Evolutionary conservation across 2,888 invertebrate genomes (phyloP), one percentile per base, ranked within the genome.

Genomic region (Ennomos fuscantarius): DNA sequence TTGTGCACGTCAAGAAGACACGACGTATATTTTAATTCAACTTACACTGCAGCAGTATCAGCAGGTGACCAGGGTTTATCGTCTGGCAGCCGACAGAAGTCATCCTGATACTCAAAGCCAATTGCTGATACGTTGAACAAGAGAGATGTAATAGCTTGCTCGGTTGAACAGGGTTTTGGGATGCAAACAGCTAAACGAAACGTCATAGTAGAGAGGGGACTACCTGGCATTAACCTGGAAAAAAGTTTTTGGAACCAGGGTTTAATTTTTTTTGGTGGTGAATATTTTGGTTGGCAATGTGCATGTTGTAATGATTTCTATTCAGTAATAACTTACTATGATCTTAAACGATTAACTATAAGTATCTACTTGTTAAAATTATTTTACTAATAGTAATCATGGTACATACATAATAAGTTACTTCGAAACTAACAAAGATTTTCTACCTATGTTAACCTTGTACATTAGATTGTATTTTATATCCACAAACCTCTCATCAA

Each of bases 41-140:
- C 55, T 83, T 70, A 87, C 87, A 79, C 67, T 8, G 81, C 81
- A 2, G 79, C 73, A 12, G 79, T 81, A 52, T 86, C 86, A 3
- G 70, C 86, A 8, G 79, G 63, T 1, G 71, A 77, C 77, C 81
- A 80, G 31, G 78, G 78, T 44, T 81, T 85, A 50, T 86, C 86
- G 46, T 78, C 62, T 2, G 80, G 76, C 10, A 86, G 67, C 8
- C 86, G 76, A 55, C 86, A 86, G 33, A 70, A 76, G 1, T 62
- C 54, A 33, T 81, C 78, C 11, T 69, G 54, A 52, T 73, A 75
- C 15, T 74, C 34, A n/a, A 80, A 68, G 0, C 76, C 75, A 2
- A 74, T 15, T 0, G 55, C 55, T 2, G 73, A 69, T 0, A 74
- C 43, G 31, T 80, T 78, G 24, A 71, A 68, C 0, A 79, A 42